Evolutionary conservation across 2,888 invertebrate genomes (phyloP), one percentile per base, ranked within the genome.

Genomic region (Panzeria rudis): DNA sequence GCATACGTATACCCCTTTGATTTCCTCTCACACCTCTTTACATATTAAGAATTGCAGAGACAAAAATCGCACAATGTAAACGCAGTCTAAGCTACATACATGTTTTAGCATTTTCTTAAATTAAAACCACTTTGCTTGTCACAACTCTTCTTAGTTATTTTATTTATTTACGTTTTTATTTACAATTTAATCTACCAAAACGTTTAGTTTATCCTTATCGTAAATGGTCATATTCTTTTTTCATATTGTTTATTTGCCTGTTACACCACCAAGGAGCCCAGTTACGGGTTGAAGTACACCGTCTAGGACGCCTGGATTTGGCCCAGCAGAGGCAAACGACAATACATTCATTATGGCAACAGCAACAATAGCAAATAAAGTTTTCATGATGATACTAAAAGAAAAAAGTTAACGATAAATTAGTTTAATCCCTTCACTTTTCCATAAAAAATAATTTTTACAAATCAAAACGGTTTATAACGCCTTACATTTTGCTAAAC

Each of bases 211-310:
- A 7, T 44, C 15, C 13, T n/a, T 15, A n/a, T n/a, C 44, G n/a
- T 44, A 9, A 35, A 35, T 35, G 9, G n/a, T 44, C 44, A 4
- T 6, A 15, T 44, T n/a, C 0, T 8, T 47, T n/a, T 8, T 9
- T 47, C 17, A 2, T 47, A 0, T 47, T 1, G 2, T 23, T 23
- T 52, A 52, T 52, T 52, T 52, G 29, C 54, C 54, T 13, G 54
- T 29, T 15, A 54, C 29, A 54, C 54, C 54, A 0, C 54, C 54
- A 25, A 54, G 54, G n/a, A 54, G 54, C 0, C 54, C 54, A n/a
- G 54, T 54, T 15, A 54, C 54, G 5, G 54, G 54, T 29, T 54
- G 54, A 54, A 54, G 54, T 7, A 54, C 54, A 15, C 54, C 54
- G 7, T 54, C 54, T 29, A 54, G 25, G n/a, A 54, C 15, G n/a